These are phyloP conservation scores for Bombyx mandarina DNA, from an alignment of 1,140 invertebrate species.

Conservation along the genomic window DNA sequence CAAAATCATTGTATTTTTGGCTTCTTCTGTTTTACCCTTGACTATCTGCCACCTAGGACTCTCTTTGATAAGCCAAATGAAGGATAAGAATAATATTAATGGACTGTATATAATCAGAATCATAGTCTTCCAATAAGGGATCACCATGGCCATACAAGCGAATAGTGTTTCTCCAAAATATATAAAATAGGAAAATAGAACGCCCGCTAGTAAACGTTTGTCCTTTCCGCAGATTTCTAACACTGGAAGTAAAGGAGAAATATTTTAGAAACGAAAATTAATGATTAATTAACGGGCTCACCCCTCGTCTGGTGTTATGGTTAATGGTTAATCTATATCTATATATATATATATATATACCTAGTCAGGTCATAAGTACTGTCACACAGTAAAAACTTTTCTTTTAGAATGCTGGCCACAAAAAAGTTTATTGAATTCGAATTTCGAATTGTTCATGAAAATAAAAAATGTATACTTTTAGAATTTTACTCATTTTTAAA, in stretches of 20 bases:
- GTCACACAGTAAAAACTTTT: too few species aligned
- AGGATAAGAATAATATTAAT: conserved; percentile 33
- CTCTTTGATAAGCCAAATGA: conserved; percentile 36
- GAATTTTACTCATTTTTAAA: too few species aligned
- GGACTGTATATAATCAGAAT: conserved; percentile 41
- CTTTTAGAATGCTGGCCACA: too few species aligned
- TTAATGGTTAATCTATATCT: too few species aligned
- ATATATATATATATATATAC: too few species aligned
- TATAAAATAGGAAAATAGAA: conserved; percentile 13
- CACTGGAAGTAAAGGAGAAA: conserved; percentile 21
- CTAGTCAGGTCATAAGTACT: too few species aligned
- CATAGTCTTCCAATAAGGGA: conserved; percentile 46
- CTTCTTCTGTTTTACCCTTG: conserved; percentile 35
- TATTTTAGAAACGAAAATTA: conserved; percentile 45
- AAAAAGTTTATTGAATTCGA: too few species aligned
- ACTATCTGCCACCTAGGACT: conserved; percentile 53
- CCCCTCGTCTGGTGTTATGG: too few species aligned
- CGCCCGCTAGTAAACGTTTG: conserved; percentile 10
- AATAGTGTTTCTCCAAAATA: conserved; percentile 18
- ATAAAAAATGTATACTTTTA: too few species aligned
- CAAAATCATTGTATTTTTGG: conserved; percentile 35
- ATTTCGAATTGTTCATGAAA: too few species aligned
- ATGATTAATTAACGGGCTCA: too few species aligned
- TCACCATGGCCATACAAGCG: conserved; percentile 38
- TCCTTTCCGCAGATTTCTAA: conserved; percentile 14